Evolutionary conservation across 2,888 invertebrate species (phyloP).

Genomic region (Hedya salicella): DNA sequence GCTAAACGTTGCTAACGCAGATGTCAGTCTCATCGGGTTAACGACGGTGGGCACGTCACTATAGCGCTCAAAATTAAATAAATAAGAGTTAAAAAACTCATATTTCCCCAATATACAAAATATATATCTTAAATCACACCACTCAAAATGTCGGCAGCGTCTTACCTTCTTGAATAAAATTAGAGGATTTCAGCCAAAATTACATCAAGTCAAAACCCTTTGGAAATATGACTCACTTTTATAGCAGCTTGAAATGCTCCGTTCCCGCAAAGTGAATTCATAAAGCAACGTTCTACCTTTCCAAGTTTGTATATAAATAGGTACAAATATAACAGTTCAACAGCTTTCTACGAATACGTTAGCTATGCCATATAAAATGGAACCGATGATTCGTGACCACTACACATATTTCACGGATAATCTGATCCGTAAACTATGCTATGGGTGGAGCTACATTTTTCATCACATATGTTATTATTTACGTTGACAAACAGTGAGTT

Average conservation of each 20-base stretch:
- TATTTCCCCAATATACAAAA: not conserved
- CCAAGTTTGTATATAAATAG: conserved; percentile 5
- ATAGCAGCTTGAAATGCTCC: conserved; percentile 49
- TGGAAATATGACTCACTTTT: conserved; percentile 53
- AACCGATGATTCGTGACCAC: conserved; percentile 49
- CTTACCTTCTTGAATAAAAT: conserved; percentile 26
- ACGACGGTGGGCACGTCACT: no score
- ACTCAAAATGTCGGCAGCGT: conserved; percentile 23
- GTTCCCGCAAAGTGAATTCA: conserved; percentile 54
- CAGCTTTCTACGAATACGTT: conserved; percentile 45
- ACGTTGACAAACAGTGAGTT: conserved; percentile 27
- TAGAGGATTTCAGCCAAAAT: conserved; percentile 38
- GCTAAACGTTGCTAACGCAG: no score
- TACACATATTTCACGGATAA: conserved; percentile 47
- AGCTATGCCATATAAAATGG: conserved; percentile 43
- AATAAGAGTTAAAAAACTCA: no score
- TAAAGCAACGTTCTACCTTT: conserved; percentile 49
- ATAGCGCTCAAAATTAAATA: no score
- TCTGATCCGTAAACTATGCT: conserved; percentile 33
- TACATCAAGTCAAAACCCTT: conserved; percentile 50
- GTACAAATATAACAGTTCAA: conserved; percentile 43
- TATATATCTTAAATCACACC: conserved; percentile 25
- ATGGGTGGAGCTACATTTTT: conserved; percentile 25
- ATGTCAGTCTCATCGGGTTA: no score
- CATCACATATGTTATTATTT: conserved; percentile 19